Evolutionary conservation across 2,113 vertebrate species (phyloP).

Genomic region (Dermatemys mawii): DNA sequence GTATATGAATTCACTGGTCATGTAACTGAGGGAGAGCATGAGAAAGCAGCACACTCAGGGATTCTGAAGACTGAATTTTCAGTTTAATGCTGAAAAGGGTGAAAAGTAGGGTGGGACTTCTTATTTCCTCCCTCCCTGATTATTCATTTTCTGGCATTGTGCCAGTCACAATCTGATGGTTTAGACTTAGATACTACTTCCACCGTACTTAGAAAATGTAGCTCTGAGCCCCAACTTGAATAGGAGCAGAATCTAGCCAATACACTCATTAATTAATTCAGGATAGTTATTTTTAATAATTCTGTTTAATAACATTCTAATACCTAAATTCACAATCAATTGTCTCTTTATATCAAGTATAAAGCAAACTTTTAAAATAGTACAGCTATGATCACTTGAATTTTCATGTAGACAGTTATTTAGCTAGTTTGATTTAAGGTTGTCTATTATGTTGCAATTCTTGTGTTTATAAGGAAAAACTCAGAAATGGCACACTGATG

Average conservation of each 20-base stretch:
- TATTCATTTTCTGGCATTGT: not conserved
- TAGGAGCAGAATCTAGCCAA: fast-evolving
- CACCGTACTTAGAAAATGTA: not conserved
- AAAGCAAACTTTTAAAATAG: not conserved
- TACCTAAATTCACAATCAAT: not conserved
- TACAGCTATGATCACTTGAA: not conserved
- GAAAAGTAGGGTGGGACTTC: not conserved
- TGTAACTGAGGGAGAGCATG: too few species aligned
- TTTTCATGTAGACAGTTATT: not conserved
- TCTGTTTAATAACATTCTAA: not conserved
- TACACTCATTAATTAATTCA: not conserved
- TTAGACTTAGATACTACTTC: not conserved
- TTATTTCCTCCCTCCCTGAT: not conserved
- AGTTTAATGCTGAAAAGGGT: not conserved
- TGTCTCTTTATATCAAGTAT: not conserved
- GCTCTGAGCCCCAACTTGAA: not conserved
- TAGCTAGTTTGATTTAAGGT: not conserved
- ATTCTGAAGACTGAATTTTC: not conserved
- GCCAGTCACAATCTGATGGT: too few species aligned
- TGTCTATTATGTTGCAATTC: not conserved
- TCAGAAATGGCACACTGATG: not conserved
- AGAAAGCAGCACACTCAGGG: not conserved
- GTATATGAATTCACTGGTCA: too few species aligned
- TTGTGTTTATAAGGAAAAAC: not conserved
- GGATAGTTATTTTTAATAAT: not conserved